Evolutionary conservation across 2,113 vertebrate species (phyloP).

Genomic region (Hemichromis elongatus): DNA sequence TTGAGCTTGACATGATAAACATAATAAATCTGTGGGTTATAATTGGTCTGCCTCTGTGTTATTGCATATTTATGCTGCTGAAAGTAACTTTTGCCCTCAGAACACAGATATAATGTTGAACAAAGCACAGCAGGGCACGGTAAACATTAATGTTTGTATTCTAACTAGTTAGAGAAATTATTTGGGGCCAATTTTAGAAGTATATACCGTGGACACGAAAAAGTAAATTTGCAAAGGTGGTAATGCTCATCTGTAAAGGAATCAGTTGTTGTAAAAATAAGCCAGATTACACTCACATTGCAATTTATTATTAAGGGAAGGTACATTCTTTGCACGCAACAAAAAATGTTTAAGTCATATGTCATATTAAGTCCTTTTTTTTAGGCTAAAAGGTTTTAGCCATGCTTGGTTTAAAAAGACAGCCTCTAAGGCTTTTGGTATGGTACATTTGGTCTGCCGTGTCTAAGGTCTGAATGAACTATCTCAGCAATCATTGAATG

Average conservation of each 20-base stretch:
- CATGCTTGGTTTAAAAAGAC: background rate
- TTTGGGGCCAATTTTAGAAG: background rate
- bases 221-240: background rate
- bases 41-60: background rate
- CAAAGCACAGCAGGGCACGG: background rate
- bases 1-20: background rate
- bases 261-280: background rate
- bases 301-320: background rate
- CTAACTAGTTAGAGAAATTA: background rate
- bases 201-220: background rate
- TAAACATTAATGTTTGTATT: background rate
- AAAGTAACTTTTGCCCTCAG: background rate
- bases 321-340: background rate
- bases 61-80: background rate
- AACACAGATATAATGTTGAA: background rate
- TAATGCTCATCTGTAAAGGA: background rate
- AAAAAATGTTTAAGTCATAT: background rate
- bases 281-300: background rate
- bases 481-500: background rate
- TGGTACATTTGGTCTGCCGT: too few relatives aligned
- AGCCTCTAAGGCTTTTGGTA: background rate
- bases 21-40: constrained; percentile 6
- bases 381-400: background rate
- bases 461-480: background rate
- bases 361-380: background rate